Base-by-base conservation (phyloP, 2,113 vertebrate species). In the Syrmaticus mikado region DNA sequence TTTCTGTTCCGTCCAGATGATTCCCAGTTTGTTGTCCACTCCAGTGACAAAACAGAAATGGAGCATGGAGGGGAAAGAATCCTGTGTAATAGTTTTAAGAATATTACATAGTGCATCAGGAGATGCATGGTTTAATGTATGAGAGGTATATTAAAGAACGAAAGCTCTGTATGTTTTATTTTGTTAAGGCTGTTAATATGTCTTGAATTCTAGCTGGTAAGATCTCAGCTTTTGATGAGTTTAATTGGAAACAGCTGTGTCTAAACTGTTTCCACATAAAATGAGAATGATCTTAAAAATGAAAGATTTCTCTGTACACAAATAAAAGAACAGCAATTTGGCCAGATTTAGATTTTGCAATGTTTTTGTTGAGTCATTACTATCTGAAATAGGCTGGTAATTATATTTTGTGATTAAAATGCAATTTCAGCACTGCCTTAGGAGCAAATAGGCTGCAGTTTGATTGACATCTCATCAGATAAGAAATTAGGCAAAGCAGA, bases 291-390 rank as follows among this genome's bases (percentile, higher is more conserved):
- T n/a, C 70, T 94, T 8, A 2, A 90, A 90, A 82, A 87, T 2
- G 27, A 64, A 92, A 78, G 30, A 62, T 65, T 94, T 58, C 27
- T 88, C 78, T 79, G 18, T 66, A 60, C 73, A 45, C 62, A 76
- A 91, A 94, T 48, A 20, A 45, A 86, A 80, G 27, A 62, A 55
- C 36, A 64, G 45, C 61, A 66, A 32, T 68, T 89, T 22, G 70
- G 40, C 19, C 55, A 89, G 75, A 91, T 80, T 70, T 40, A 58
- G 90, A 85, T 94, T 85, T 94, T 71, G 36, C 50, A 70, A 36
- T 60, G n/a, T 18, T 68, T 81, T 66, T 66, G 58, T 78, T 85
- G 55, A 85, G 67, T 82, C 82, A 74, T 74, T 87, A 53, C 13
- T 77, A 66, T 50, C 45, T 45, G 3, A 76, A 75, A 92, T 75